Base-by-base conservation (phyloP, 2,113 vertebrate genomes). In the Zingel zingel region DNA sequence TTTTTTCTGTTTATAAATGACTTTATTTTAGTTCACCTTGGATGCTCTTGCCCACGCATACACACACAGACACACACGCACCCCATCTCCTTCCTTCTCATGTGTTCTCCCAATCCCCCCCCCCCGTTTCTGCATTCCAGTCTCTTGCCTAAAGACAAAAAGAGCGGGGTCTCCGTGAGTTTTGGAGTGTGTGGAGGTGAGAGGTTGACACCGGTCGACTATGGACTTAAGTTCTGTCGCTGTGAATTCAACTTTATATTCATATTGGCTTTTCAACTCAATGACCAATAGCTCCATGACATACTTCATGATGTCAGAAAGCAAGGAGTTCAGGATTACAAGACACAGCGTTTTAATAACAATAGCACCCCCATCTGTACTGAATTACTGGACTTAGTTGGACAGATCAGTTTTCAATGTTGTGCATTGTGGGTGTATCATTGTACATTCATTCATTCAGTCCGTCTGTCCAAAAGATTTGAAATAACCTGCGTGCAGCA, bases 121-220 rank as follows among this genome's bases (percentile, higher is more conserved):
- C 39, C 10, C 39, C 39, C 10, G 10, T 67, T 51, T 74, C 57
- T 87, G 86, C 91, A 89, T 94, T 93, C 90, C 90, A 86, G 71
- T 79, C 51, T 91, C 74, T 80, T 79, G 80, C 73, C 70, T 65
- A 78, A 88, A 88, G 80, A 85, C 68, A 79, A 77, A 82, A 47
- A 16, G 79, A 79, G 77, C 43, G 12, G 74, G 76, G 77, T 90
- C 75, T 85, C 50, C 69, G 36, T 30, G 6, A 67, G 79, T 33
- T 18, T 61, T 50, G 33, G 64, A 27, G 62, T 1, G 18, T 16
- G 70, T 19, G 54, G 65, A 67, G 73, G 64, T 50, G 45, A 72
- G 67, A 51, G 73, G 72, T 74, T 33, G 19, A 27, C 59, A 0
- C 48, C 13, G 36, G 65, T 45, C 30, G 50, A 21, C 68, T 25